phyloP scores from a whole-genome alignment of 1,140 invertebrate species.

The Atta cephalotes region DNA sequence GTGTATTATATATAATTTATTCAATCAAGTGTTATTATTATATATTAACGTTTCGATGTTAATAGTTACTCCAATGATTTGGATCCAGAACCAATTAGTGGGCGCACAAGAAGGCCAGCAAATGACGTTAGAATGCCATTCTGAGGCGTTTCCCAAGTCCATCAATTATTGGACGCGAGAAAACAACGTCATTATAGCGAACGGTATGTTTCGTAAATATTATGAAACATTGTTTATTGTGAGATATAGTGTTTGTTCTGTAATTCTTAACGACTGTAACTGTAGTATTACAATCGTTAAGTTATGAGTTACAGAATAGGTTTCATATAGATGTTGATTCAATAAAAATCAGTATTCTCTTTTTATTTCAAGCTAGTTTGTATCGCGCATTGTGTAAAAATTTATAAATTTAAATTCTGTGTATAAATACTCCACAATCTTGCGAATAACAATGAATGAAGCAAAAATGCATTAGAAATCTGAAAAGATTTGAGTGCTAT shows the following conservation, averaged over 20 bases:
- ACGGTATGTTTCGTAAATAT: slow-evolving; percentile 87
- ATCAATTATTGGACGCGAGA: slow-evolving; percentile 95
- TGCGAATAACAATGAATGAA: not conserved
- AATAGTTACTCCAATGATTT: slow-evolving; percentile 94
- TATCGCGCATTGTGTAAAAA: not conserved
- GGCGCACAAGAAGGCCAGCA: slow-evolving; percentile 92
- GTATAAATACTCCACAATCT: not conserved
- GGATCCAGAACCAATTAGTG: slow-evolving; percentile 94
- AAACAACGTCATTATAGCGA: slow-evolving; percentile 92
- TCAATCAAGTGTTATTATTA: not conserved
- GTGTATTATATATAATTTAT: not conserved
- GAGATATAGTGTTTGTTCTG: too few species aligned
- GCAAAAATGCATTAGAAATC: not conserved
- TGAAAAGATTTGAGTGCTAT: not conserved
- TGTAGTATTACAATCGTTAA: too few species aligned
- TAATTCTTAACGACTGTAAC: too few species aligned
- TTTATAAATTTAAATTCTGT: not conserved
- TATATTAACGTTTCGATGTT: slow-evolving; percentile 24
- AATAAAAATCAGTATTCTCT: not conserved
- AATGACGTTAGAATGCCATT: slow-evolving; percentile 93
- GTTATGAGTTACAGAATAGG: too few species aligned
- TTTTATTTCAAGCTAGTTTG: not conserved
- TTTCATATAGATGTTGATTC: not conserved
- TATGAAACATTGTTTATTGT: too few species aligned
- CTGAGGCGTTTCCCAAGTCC: slow-evolving; percentile 94